phyloP scores from a whole-genome alignment of 1,140 invertebrate species.

The Metopolophium dirhodum region DNA sequence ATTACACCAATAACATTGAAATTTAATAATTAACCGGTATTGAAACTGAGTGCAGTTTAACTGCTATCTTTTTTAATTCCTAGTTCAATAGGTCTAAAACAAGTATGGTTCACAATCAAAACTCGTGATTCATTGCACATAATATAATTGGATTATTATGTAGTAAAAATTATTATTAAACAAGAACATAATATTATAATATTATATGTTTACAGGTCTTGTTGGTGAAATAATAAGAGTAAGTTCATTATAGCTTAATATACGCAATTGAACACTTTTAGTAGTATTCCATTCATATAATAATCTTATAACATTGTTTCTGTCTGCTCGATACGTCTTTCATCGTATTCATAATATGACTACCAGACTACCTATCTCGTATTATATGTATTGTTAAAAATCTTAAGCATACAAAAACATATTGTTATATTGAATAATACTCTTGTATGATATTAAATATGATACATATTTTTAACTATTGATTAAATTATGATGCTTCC shows the following conservation, averaged over 20 bases:
- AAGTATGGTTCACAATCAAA: neutral
- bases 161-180: neutral
- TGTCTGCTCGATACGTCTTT: neutral
- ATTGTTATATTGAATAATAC: neutral
- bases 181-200: neutral
- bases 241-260: neutral
- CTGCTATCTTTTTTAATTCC: neutral
- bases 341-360: neutral
- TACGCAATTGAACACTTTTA: neutral
- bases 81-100: neutral
- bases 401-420: too few species aligned
- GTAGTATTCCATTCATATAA: neutral
- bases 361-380: neutral
- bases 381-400: neutral
- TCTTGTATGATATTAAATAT: neutral
- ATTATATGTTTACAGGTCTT: neutral
- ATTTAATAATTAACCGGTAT: neutral
- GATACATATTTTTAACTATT: too few species aligned
- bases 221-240: neutral
- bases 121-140: neutral
- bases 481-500: too few species aligned
- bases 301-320: neutral
- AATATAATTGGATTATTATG: neutral
- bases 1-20: neutral
- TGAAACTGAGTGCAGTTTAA: neutral